phyloP scores from a whole-genome alignment of 2,797 vertebrate genomes.

The Premnoplex brunnescens region DNA sequence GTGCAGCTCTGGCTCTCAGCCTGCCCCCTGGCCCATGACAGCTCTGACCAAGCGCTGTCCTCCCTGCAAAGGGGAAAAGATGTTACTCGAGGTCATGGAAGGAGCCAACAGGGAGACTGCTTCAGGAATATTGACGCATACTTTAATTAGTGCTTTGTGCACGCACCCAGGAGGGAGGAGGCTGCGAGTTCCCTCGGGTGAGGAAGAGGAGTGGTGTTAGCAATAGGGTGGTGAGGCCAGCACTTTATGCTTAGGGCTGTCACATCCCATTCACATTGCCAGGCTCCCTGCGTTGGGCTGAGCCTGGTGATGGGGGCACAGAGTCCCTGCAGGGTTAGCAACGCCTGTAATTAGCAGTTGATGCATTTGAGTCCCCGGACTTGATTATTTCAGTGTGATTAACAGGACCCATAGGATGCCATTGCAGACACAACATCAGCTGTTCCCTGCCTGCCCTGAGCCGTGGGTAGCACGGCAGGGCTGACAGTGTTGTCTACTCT shows the following conservation, averaged over 20 bases:
- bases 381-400: slow-evolving; percentile 33
- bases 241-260: neutral
- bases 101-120: neutral
- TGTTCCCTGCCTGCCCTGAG: neutral
- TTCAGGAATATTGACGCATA: neutral
- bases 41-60: neutral
- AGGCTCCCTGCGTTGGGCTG: neutral
- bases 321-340: neutral
- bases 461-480: accelerated
- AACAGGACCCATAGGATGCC: neutral
- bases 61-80: neutral
- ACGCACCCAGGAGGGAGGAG: neutral
- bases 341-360: neutral
- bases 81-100: neutral
- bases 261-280: neutral
- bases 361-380: neutral
- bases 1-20: neutral
- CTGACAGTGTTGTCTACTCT: neutral
- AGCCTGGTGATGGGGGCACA: neutral
- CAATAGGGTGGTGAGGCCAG: neutral
- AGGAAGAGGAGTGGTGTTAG: neutral
- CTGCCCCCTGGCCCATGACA: neutral
- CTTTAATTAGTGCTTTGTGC: neutral
- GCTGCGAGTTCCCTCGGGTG: accelerated
- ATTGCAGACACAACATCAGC: neutral